Base-by-base conservation (phyloP, 2,888 invertebrate genomes). In the Nomada lathburiana region DNA sequence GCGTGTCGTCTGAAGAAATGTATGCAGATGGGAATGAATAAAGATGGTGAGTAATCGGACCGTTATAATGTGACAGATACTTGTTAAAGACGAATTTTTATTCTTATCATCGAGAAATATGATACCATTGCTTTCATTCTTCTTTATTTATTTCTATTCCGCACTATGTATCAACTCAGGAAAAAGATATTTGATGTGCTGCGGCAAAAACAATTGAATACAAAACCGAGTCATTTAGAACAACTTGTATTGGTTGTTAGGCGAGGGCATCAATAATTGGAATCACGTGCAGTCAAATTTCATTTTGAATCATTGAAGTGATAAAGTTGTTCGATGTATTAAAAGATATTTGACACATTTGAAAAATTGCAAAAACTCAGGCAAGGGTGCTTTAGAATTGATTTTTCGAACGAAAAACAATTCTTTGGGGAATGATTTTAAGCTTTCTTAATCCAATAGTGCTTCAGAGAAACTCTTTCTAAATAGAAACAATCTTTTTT, bases 1-100 rank as follows among this genome's bases (percentile, higher is more conserved):
- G 99, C 99, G 0, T 99, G 99, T 94, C 96, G 99, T 63, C 96
- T 99, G 88, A 99, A 99, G 95, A 99, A 99, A 95, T 99, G 99
- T 94, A 96, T 99, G 88, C 96, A 97, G 86, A 99, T 99, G 98
- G 99, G 99, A 83, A 99, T 99, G 99, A 99, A 99, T 95, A 99
- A 99, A 95, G 99, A 99, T 95, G 99, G 99, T 99, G 95, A 97
- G 98, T 95, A 67, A 60, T 47, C 63, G 47, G 50, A 62, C 67
- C 29, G 53, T 5, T 36, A 36, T 36, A 23, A 53, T n/a, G 55
- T 29, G 29, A n/a, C 16, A 44, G 44, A 65, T 55, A 23, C 42
- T 79, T 64, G 11, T 69, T 55, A 53, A 68, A 2, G 18, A 50
- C 18, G 11, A 42, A 5, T 36, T 7, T 36, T 3, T 29, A 16